Evolutionary conservation across 1,140 invertebrate species (phyloP).

Genomic region (Neodiprion fabricii): DNA sequence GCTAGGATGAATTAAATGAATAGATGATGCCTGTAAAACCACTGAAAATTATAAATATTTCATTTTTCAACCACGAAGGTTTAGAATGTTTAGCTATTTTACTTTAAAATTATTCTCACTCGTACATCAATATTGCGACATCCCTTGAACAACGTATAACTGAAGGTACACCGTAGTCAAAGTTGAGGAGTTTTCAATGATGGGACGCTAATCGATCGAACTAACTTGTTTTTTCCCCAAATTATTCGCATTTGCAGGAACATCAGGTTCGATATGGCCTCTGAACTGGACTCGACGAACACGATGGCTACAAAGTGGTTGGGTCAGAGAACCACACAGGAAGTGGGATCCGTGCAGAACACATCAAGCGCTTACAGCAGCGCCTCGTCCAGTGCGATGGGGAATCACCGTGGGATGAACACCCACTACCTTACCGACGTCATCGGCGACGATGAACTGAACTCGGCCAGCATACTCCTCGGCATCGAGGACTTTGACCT

Average conservation of each 20-base stretch:
- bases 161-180: too few relatives aligned
- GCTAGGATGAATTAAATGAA: too few relatives aligned
- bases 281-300: slow-evolving; percentile 45
- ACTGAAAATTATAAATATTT: too few relatives aligned
- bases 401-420: slow-evolving; percentile 51
- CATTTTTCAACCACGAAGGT: too few relatives aligned
- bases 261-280: slow-evolving; percentile 50
- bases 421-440: slow-evolving; percentile 50
- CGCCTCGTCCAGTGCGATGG: slow-evolving; percentile 58
- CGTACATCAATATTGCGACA: too few relatives aligned
- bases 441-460: slow-evolving; percentile 44
- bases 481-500: slow-evolving; percentile 58
- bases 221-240: neutral
- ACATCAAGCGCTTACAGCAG: slow-evolving; percentile 60
- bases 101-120: too few relatives aligned
- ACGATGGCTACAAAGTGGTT: slow-evolving; percentile 55
- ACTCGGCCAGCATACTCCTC: slow-evolving; percentile 56
- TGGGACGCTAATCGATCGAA: neutral
- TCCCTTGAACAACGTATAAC: too few relatives aligned
- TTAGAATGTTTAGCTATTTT: too few relatives aligned
- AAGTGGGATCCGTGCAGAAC: slow-evolving; percentile 56
- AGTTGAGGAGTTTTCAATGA: too few relatives aligned
- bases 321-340: slow-evolving; percentile 45
- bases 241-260: slow-evolving; percentile 32
- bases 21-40: too few relatives aligned